A percentile compares a stretch with the other conserved stretches of the same genome.
Conservation (phyloP, 2,113 vertebrate genomes). For the Serranochromis macrocephalus region DNA sequence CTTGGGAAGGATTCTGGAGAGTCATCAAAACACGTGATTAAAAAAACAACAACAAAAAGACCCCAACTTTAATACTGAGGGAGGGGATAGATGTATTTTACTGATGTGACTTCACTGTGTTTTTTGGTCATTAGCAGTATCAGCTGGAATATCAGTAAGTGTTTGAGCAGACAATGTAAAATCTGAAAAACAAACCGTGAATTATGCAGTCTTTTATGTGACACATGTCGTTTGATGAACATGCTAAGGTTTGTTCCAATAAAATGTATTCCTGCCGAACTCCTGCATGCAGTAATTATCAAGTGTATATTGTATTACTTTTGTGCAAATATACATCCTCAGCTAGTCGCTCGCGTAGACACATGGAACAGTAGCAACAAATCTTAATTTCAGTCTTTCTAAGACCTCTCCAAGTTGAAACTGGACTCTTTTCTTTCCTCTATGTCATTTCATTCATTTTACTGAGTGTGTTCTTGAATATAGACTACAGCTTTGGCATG, state of each 20-base stretch:
- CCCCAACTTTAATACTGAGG: background rate
- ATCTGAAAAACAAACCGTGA: background rate
- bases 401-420: constrained; percentile 40
- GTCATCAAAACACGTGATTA: background rate
- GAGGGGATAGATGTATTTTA: background rate
- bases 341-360: background rate
- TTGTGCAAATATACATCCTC: background rate
- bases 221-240: background rate
- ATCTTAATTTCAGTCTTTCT: constrained; percentile 42
- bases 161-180: background rate
- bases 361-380: constrained; percentile 41
- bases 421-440: constrained; percentile 47
- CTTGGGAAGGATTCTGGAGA: background rate
- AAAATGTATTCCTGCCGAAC: background rate
- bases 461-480: constrained; percentile 24
- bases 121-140: background rate
- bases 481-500: constrained; percentile 45
- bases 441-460: constrained; percentile 47
- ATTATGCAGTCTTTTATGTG: background rate
- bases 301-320: background rate
- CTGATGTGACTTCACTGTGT: background rate
- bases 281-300: background rate
- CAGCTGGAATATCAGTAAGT: background rate
- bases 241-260: background rate
- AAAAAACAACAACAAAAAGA: background rate